A percentile compares a stretch with the other conserved stretches of the same genome.
Evolutionary conservation across 2,888 invertebrate genomes (phyloP).

Genomic region (Tiliacea aurago): DNA sequence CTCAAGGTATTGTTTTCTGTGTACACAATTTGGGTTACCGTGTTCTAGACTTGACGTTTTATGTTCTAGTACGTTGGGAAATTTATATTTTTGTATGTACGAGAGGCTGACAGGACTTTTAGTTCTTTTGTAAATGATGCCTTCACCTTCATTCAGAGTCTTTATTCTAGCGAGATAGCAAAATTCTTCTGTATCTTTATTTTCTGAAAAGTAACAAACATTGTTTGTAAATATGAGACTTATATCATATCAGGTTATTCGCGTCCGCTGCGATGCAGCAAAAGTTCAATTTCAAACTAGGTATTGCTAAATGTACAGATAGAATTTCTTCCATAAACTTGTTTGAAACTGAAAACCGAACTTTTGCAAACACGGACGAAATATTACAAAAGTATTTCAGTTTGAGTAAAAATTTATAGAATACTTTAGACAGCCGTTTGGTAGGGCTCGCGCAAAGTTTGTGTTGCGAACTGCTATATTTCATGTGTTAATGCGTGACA

Average conservation of each 20-base stretch:
- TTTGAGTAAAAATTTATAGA: conserved; percentile 41
- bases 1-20: conserved; percentile 59
- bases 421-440: conserved; percentile 38
- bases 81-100: conserved; percentile 46
- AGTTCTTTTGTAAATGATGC: conserved; percentile 30
- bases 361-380: conserved; percentile 43
- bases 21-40: conserved; percentile 48
- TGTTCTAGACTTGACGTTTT: conserved; percentile 55
- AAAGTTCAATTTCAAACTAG: conserved; percentile 38
- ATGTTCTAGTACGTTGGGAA: conserved; percentile 47
- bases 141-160: too few relatives aligned
- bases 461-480: not conserved
- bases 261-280: not conserved
- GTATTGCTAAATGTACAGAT: conserved; percentile 18
- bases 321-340: conserved; percentile 42
- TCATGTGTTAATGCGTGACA: not conserved
- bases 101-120: conserved; percentile 1
- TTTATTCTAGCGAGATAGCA: conserved; percentile 4
- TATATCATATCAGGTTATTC: conserved; percentile 15
- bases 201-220: not conserved
- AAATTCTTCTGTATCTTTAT: not conserved
- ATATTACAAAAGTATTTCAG: conserved; percentile 60
- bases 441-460: conserved; percentile 23
- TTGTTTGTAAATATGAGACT: not conserved
- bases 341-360: conserved; percentile 41